Base-by-base conservation (phyloP, 2,113 vertebrate species). In the Nothoprocta perdicaria region DNA sequence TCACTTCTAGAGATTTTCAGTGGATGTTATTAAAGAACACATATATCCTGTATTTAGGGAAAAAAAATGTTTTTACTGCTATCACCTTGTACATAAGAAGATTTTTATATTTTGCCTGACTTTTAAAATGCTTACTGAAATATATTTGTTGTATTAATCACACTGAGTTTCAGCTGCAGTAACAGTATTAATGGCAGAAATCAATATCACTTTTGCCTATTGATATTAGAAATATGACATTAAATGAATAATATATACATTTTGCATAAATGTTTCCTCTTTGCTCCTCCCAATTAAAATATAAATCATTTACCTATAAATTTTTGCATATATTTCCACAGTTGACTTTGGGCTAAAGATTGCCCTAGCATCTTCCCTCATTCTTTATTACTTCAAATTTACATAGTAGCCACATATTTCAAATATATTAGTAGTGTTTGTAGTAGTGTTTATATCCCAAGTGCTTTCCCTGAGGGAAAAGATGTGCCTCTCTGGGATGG, bases 341-440 rank as follows among this genome's bases (percentile, higher is more conserved):
- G 33, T 26, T 73, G n/a, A 7, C 11, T 87, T 89, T 85, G 33
- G 79, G 63, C 24, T 89, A 84, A 89, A 84, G 77, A 15, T 87
- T 94, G 58, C 50, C 23, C 6, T 86, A 75, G 29, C 48, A 66
- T 80, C 53, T 76, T 87, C 19, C 55, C n/a, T 91, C 76, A 80
- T 76, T 82, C 46, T 95, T 95, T 89, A 95, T 91, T 94, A 38
- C 76, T 61, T 73, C 46, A 26, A 8, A 85, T 96, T 89, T 93
- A 52, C 67, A 89, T 87, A 92, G 84, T 68, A 87, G 58, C 43
- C 48, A 15, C 68, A 61, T 80, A 94, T 87, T 85, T 95, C 85
- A 87, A 73, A 85, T 12, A 79, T 84, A 87, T 87, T 73, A 89
- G 79, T 92, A 76, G n/a, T n/a, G n/a, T n/a, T n/a, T n/a, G 35